Evolutionary conservation across 2,797 vertebrate species (phyloP).

Genomic region (Eulemur coronatus): DNA sequence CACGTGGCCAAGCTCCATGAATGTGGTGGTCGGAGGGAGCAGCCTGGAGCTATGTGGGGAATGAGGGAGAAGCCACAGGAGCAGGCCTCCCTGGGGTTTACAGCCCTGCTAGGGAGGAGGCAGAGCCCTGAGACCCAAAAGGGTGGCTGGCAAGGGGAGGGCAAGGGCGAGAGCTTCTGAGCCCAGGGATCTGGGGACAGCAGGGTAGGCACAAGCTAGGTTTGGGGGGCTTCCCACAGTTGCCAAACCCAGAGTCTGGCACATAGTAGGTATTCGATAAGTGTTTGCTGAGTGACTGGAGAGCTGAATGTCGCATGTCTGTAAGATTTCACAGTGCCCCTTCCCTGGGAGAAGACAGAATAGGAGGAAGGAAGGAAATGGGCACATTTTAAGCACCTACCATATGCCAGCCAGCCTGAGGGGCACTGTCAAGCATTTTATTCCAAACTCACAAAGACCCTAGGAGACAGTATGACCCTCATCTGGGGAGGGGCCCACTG

Average conservation of each 20-base stretch:
- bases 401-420: neutral
- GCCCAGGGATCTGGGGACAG: neutral
- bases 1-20: constrained; percentile 80
- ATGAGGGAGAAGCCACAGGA: constrained; percentile 77
- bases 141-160: neutral
- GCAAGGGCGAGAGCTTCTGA: neutral
- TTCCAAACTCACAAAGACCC: neutral
- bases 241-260: neutral
- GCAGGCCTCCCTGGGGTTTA: constrained; percentile 62
- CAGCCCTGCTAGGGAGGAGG: constrained; percentile 35
- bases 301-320: neutral
- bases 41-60: constrained; percentile 80
- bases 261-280: neutral
- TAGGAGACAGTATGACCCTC: neutral
- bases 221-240: neutral
- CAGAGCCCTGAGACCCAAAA: constrained; percentile 5
- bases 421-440: neutral
- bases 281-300: neutral
- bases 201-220: neutral
- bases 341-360: neutral
- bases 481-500: neutral
- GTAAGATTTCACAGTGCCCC: neutral
- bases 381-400: neutral
- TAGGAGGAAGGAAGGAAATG: neutral
- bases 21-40: constrained; percentile 80